Conservation (phyloP, 2,888 invertebrate genomes). For the Cephus spinipes region DNA sequence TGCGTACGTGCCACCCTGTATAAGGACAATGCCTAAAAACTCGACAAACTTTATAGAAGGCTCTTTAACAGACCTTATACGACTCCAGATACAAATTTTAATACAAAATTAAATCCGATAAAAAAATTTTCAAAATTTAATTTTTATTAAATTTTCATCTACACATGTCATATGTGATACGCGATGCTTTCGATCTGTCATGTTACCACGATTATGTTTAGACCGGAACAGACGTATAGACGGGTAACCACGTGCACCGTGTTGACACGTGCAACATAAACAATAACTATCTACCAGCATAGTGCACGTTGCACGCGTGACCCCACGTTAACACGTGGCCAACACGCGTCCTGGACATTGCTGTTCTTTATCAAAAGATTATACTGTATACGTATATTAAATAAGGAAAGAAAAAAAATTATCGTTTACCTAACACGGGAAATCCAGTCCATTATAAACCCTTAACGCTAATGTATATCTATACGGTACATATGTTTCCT, state of each 20-base stretch:
- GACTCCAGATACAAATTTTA: background rate
- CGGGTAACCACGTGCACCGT: constrained; percentile 47
- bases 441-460: background rate
- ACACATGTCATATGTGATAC: background rate
- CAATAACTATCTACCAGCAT: constrained; percentile 38
- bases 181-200: constrained; percentile 3
- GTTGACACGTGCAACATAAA: constrained; percentile 50
- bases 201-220: constrained; percentile 2
- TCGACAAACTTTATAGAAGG: background rate
- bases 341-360: constrained; percentile 16
- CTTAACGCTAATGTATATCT: background rate
- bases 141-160: background rate
- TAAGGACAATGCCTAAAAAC: background rate
- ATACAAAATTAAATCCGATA: background rate
- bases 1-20: background rate
- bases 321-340: constrained; percentile 33
- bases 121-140: background rate
- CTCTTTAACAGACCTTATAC: rapidly evolving
- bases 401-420: constrained; percentile 4
- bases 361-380: background rate
- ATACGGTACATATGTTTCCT: background rate
- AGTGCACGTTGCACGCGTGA: constrained; percentile 31
- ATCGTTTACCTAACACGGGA: background rate
- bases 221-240: constrained; percentile 15
- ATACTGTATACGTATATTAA: background rate